These are phyloP conservation scores for Cephalotes varians DNA, from an alignment of 2,888 invertebrate genomes.

Conservation along the genomic window DNA sequence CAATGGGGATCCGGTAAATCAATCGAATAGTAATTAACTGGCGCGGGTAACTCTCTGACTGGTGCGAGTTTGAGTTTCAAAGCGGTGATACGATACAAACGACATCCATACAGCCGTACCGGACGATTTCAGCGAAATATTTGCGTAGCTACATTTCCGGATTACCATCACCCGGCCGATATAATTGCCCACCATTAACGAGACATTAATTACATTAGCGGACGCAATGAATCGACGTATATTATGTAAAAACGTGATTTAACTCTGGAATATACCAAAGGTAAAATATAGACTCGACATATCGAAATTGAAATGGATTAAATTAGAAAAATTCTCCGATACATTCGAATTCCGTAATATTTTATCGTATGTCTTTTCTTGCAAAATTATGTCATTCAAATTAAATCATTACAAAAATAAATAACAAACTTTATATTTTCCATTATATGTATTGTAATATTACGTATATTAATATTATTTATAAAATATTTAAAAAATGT, in stretches of 20 bases:
- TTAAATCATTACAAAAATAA: neutral
- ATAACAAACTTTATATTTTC: neutral
- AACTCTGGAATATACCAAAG: neutral
- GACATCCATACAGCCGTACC: conserved; percentile 31
- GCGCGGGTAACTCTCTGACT: conserved; percentile 56
- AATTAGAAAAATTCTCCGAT: neutral
- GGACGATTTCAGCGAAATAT: conserved; percentile 67
- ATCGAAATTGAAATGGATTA: conserved; percentile 3
- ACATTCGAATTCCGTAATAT: neutral
- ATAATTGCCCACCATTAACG: conserved; percentile 67
- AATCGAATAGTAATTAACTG: conserved; percentile 82
- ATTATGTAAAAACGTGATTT: conserved; percentile 45
- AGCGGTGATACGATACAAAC: conserved; percentile 34
- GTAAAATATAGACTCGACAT: neutral
- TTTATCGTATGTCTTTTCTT: neutral
- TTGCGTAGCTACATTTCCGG: conserved; percentile 61
- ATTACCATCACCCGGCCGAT: conserved; percentile 51
- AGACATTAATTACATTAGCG: conserved; percentile 66
- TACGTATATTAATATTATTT: neutral
- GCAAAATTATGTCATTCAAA: neutral
- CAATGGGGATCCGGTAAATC: conserved; percentile 77
- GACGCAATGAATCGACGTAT: conserved; percentile 28
- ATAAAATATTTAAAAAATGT: neutral
- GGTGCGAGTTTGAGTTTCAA: conserved; percentile 60
- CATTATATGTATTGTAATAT: neutral